Base-by-base conservation (phyloP, 2,113 vertebrate genomes). In the Callorhinus ursinus region DNA sequence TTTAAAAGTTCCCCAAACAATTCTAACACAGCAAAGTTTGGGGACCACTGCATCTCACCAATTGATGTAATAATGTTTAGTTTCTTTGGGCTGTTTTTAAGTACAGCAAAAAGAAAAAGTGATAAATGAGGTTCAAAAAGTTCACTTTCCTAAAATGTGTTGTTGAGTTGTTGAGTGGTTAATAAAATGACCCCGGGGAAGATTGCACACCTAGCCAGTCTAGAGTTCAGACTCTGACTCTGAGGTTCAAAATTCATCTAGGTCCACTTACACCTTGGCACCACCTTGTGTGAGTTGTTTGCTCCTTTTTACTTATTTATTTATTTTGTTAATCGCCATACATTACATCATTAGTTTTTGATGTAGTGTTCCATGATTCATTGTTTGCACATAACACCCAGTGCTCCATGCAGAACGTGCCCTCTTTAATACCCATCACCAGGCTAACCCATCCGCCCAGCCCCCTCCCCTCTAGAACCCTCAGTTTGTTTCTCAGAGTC, bases 261-360 rank as follows among this genome's bases (percentile, higher is more conserved):
- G n/a, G 5, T 9, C 3, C 7, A 53, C 13, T 0, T 33, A 33
- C 5, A n/a, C 9, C 15, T 55, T 42, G n/a, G 15, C 55, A 69
- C 28, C 42, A 22, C 8, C 11, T 39, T 22, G 7, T 22, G n/a
- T 36, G 65, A 85, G 42, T 24, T 28, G 0, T 69, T 9, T 71
- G 9, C 12, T 53, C 16, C 7, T 9, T 16, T 6, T 87, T 63
- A 89, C 7, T 46, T 46, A 46, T 46, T 46, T 46, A 46, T 46
- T 46, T 46, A 46, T 46, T 46, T 42, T 46, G 46, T 46, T 46
- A 46, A 46, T 46, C 46, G 7, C 46, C 46, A 46, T 46, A 46
- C 46, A 46, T 46, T 46, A 46, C 46, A 46, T 46, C 46, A 46
- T 46, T 46, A 46, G 46, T 46, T 46, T 46, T 1, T 46, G 46